Percentiles rank a stretch among this genome's conserved stretches.
Conservation (phyloP, 2,113 vertebrate genomes). For the Amphiprion ocellaris region DNA sequence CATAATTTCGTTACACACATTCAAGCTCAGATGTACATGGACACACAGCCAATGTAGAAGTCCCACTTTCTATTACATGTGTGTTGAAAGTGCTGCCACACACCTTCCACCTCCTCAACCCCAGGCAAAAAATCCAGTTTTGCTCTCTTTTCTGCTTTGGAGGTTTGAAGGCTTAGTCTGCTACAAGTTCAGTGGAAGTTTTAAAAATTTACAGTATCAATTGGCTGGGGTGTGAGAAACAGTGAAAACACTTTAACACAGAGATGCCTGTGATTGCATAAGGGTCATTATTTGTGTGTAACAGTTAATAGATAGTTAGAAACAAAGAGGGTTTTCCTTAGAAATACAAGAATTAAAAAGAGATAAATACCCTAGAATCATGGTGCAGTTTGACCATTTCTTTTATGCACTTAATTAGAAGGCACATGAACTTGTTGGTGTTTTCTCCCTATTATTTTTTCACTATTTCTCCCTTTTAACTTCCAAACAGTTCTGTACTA, state of each 20-base stretch:
- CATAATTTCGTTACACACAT: slow-evolving; percentile 58
- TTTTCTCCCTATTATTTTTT: too few species aligned
- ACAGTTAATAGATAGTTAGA: too few species aligned
- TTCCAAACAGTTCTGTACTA: too few species aligned
- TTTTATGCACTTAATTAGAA: too few species aligned
- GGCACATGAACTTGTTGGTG: too few species aligned
- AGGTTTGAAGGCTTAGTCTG: neutral
- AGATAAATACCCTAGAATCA: too few species aligned
- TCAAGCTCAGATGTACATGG: slow-evolving; percentile 40
- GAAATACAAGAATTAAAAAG: too few species aligned
- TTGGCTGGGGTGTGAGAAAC: neutral
- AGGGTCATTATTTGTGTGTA: too few species aligned
- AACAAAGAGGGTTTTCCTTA: too few species aligned
- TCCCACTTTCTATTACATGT: slow-evolving; percentile 20
- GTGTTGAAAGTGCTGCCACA: neutral
- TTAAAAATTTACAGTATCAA: neutral
- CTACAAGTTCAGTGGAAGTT: neutral
- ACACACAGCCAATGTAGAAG: neutral
- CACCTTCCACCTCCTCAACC: neutral
- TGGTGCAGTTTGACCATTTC: too few species aligned
- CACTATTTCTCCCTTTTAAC: too few species aligned
- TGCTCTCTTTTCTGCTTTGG: neutral
- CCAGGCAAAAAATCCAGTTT: neutral
- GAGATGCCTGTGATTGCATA: too few species aligned
- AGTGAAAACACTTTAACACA: neutral